Evolutionary conservation across 2,888 invertebrate genomes (phyloP).

Genomic region (Punctoribates punctum): DNA sequence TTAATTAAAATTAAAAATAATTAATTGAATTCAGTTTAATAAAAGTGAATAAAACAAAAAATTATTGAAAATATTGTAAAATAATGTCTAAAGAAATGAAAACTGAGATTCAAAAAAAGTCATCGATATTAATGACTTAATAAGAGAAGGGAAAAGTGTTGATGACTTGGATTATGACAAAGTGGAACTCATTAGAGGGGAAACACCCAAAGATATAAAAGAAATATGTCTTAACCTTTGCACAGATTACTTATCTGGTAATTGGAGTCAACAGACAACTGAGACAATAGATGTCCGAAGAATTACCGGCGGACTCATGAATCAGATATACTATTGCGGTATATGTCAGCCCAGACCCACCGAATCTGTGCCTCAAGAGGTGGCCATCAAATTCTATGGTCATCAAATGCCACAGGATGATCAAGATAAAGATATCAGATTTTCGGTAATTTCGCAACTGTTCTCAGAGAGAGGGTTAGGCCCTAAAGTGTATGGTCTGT

Average conservation of each 20-base stretch:
- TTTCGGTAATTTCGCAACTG: neutral
- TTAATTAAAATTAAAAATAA: too few species aligned
- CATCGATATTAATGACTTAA: too few species aligned
- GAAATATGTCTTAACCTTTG: neutral
- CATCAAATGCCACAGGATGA: neutral
- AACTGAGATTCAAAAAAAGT: too few species aligned
- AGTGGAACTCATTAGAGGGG: constrained; percentile 38
- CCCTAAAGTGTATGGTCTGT: neutral
- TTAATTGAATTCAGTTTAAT: too few species aligned
- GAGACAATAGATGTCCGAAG: neutral
- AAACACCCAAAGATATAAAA: neutral
- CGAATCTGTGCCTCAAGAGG: neutral
- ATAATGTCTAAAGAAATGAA: too few species aligned
- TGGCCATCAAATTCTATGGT: neutral
- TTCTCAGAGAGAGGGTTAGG: neutral
- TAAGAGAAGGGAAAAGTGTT: too few species aligned
- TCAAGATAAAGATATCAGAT: neutral
- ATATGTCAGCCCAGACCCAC: neutral
- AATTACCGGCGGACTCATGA: neutral
- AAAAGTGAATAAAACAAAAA: too few species aligned
- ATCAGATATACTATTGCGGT: neutral
- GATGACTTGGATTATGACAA: neutral
- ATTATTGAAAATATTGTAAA: too few species aligned
- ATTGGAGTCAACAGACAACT: neutral
- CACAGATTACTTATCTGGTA: neutral